A percentile compares a stretch with the other conserved stretches of the same genome.
phyloP scores from a whole-genome alignment of 2,888 invertebrate species.

The Pristionchus maxplancki region DNA sequence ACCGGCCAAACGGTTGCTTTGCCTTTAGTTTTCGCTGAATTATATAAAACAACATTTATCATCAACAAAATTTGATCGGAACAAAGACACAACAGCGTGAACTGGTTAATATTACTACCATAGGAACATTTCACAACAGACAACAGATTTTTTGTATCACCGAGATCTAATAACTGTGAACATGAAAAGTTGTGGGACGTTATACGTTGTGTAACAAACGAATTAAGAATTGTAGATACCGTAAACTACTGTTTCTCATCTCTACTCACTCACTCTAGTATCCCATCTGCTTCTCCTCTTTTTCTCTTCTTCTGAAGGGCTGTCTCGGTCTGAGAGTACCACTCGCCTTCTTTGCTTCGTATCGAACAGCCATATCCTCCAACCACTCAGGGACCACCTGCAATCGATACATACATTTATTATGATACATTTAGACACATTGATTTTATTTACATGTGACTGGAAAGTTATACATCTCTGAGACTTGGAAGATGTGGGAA shows the following conservation, averaged over 20 bases:
- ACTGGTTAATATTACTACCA: background rate
- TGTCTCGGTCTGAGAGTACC: slow-evolving; percentile 38
- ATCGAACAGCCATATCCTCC: slow-evolving; percentile 3
- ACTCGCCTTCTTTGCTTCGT: slow-evolving; percentile 26
- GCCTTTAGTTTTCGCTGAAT: background rate
- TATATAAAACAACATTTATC: background rate
- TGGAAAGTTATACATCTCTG: too few relatives aligned
- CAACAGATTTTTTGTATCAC: background rate
- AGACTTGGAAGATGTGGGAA: too few relatives aligned
- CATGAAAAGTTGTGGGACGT: slow-evolving; percentile 19
- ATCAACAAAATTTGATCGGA: background rate
- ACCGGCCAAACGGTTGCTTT: background rate
- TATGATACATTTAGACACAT: too few relatives aligned
- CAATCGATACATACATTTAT: background rate
- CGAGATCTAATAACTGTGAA: background rate
- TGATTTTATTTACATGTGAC: too few relatives aligned
- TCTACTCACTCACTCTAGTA: slow-evolving; percentile 25
- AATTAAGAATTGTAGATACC: background rate
- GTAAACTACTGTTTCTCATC: background rate
- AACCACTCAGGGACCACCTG: slow-evolving; percentile 38
- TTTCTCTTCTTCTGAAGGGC: slow-evolving; percentile 44
- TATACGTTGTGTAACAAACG: background rate
- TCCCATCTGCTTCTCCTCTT: slow-evolving; percentile 22
- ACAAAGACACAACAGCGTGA: background rate
- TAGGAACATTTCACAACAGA: background rate